Conservation (phyloP, 2,113 vertebrate species). For the Ranitomeya imitator region DNA sequence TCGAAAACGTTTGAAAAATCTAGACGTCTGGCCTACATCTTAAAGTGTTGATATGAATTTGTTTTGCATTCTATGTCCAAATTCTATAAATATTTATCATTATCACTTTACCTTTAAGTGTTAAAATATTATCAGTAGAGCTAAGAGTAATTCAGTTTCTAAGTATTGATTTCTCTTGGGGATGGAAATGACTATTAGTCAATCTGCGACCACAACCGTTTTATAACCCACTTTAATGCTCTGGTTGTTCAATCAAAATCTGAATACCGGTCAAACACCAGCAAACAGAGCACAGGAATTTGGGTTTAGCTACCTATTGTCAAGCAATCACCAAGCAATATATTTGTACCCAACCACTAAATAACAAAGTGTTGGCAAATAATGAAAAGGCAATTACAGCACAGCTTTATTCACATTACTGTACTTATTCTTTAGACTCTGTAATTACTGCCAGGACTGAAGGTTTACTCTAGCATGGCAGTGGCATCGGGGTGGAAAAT, state of each 20-base stretch:
- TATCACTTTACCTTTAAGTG: neutral
- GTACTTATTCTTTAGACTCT: slow-evolving; percentile 94
- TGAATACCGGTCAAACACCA: slow-evolving; percentile 82
- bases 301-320: slow-evolving; percentile 93
- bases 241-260: slow-evolving; percentile 95
- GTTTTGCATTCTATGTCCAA: neutral
- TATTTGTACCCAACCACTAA: slow-evolving; percentile 94
- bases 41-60: neutral
- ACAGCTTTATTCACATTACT: slow-evolving; percentile 96
- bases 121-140: slow-evolving; percentile 36
- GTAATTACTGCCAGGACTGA: slow-evolving; percentile 98
- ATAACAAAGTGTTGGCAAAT: slow-evolving; percentile 99
- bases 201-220: slow-evolving; percentile 72
- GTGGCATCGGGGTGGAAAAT: slow-evolving; percentile 95
- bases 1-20: neutral
- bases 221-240: slow-evolving; percentile 89
- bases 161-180: slow-evolving; percentile 63
- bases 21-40: neutral
- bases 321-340: slow-evolving; percentile 98
- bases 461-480: slow-evolving; percentile 98
- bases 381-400: slow-evolving; percentile 99
- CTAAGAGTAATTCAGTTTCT: slow-evolving; percentile 26
- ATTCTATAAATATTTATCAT: neutral
- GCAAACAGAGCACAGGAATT: slow-evolving; percentile 87
- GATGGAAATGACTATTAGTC: slow-evolving; percentile 68